Evolutionary conservation across 2,113 vertebrate species (phyloP).

Genomic region (Lucifuga dentata): DNA sequence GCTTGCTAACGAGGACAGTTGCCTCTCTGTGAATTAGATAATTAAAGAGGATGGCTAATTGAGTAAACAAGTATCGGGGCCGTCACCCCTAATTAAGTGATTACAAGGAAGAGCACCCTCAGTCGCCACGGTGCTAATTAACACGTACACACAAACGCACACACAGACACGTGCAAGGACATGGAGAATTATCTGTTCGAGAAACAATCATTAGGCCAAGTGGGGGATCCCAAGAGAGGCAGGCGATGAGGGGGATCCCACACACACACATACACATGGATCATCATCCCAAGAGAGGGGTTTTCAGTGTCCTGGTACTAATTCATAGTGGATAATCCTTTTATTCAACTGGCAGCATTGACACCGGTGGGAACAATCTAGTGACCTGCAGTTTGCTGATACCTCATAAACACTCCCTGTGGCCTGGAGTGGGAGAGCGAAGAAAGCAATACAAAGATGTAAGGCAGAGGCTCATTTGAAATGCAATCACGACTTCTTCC

Average conservation of each 20-base stretch:
- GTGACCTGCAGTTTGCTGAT: constrained; percentile 36
- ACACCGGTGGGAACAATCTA: constrained; percentile 50
- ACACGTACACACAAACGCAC: constrained; percentile 73
- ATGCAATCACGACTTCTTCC: constrained; percentile 28
- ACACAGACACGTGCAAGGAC: constrained; percentile 68
- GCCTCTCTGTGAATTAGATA: constrained; percentile 92
- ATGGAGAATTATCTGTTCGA: constrained; percentile 89
- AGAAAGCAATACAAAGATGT: not conserved
- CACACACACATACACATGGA: constrained; percentile 40
- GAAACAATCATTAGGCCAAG: constrained; percentile 87
- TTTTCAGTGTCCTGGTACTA: constrained; percentile 67
- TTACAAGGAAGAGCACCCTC: constrained; percentile 94
- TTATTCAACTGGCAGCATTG: constrained; percentile 69
- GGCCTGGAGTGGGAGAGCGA: not conserved
- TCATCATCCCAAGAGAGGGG: constrained; percentile 64
- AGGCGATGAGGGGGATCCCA: constrained; percentile 46
- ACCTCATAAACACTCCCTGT: constrained; percentile 9
- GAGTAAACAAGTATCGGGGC: constrained; percentile 96
- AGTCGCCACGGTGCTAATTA: constrained; percentile 90
- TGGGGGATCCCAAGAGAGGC: constrained; percentile 78
- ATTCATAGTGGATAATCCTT: constrained; percentile 79
- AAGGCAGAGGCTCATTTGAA: constrained; percentile 13
- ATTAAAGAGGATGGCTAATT: constrained; percentile 99
- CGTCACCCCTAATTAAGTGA: constrained; percentile 98
- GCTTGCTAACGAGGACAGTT: constrained; percentile 86